Base-by-base conservation (phyloP, 1,140 invertebrate species). In the Brachionus calyciflorus region DNA sequence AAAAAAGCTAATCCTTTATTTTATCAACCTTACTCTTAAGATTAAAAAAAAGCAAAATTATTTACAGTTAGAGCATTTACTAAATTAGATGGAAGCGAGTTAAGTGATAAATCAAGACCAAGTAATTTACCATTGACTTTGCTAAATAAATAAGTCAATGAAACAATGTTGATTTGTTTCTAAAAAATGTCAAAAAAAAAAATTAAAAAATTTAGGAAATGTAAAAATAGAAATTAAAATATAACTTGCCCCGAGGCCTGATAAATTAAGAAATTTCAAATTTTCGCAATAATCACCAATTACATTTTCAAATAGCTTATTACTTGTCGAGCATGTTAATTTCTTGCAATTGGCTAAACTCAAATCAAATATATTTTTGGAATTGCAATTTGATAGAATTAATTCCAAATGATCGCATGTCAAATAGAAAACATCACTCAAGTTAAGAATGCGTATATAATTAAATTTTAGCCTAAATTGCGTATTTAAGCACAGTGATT, bases 281-380 rank as follows among this genome's bases (percentile, higher is more conserved):
- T 73, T 73, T 19, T 17, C 4, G 24, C 69, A 73, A 1, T 40
- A 40, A 12, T 73, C 17, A 28, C 9, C 46, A 30, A 73, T 73
- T 19, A 73, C 28, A 73, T 73, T 49, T 55, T 73, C 69, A 30
- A 73, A 49, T 12, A 51, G 28, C 12, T 73, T 55, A 24, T 65
- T 65, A 2, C 14, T 40, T 3, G 44, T 40, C 9, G 46, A 49
- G 33, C 9, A 10, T 19, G 24, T 24, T 12, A 65, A 30, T 65
- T 65, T 65, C 44, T 73, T 73, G n/a, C 69, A 73, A 40, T 73
- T 73, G 12, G 46, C 17, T 21, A 73, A 21, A 19, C 26, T 73
- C 24, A 73, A 55, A 37, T 55, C 30, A 41, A 21, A 10, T 55
- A 73, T 4, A 41, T 21, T 73, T 21, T 73, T 73, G 7, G 44